Evolutionary conservation across 2,797 vertebrate species (phyloP), one percentile per base, ranked within the genome.

Genomic region (Microcaecilia unicolor): DNA sequence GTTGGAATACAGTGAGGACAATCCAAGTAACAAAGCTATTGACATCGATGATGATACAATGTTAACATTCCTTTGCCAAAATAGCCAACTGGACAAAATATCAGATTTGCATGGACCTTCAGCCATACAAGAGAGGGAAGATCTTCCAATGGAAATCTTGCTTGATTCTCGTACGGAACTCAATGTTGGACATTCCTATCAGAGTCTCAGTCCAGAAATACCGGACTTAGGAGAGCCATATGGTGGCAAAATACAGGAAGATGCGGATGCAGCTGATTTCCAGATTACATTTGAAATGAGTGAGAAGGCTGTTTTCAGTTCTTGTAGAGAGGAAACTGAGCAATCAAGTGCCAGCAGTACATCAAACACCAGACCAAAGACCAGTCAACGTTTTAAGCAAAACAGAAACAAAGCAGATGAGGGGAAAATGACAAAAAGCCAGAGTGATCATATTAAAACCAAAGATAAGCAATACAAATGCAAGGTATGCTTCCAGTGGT

Each of bases 401-500:
- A 18, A 21, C 18, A 78, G 72, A 63, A 84, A 63, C 31, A 60
- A 56, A 37, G 47, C 40, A 5, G 68, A 55, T 2, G 86, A 81
- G 4, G 77, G 75, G 1, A 72, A 72, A 33, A 1, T 5, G 0
- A 71, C 78, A 4, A 80, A 79, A 37, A 85, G 70, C 39, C 78
- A 84, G 0, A 55, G 63, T 22, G 86, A 88, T 8, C 78, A 67
- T 14, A 63, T 86, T 28, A 91, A 89, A 50, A 80, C 73, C 38
- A 88, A 90, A 69, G 86, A 89, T 35, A 95, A 91, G 51, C 80
- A 95, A 49, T 95, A 95, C 67, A 98, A 98, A 41, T 98, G 95
- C 71, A 91, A 89, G 60, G 94, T 92, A 16, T 99, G 96, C 48
- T 98, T 98, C 67, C 95, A 88, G 33, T 93, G 91, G 86, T 97